Conservation (phyloP, 2,113 vertebrate genomes). For the Bucco capensis region DNA sequence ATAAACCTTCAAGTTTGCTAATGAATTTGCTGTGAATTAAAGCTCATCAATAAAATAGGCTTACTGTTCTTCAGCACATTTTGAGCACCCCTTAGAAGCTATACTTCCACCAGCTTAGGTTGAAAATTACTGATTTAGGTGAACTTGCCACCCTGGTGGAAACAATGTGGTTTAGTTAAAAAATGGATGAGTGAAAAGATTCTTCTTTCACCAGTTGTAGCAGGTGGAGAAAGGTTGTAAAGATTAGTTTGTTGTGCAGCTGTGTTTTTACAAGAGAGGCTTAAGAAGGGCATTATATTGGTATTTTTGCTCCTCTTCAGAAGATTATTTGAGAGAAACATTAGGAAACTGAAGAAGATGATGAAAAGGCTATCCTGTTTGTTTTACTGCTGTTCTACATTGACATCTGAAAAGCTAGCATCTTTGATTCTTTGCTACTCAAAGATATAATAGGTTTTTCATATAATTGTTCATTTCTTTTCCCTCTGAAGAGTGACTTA, state of each 20-base stretch:
- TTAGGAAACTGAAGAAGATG: not conserved
- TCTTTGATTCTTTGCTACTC: not conserved
- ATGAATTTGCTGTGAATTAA: not conserved
- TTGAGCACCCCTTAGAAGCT: not conserved
- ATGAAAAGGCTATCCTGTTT: not conserved
- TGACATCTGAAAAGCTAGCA: not conserved
- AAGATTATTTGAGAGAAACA: not conserved
- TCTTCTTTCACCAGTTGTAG: not conserved
- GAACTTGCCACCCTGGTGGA: not conserved
- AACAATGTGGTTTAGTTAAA: not conserved
- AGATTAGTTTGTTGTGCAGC: not conserved
- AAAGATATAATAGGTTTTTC: not conserved
- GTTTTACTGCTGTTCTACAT: not conserved
- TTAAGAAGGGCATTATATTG: not conserved
- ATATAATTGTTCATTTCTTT: not conserved
- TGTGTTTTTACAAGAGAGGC: conserved; percentile 1
- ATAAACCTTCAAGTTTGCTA: not conserved
- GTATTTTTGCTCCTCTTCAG: not conserved
- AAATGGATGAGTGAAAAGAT: not conserved
- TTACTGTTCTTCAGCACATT: not conserved
- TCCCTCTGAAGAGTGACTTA: not conserved
- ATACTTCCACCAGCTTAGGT: not conserved
- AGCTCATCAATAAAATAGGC: not conserved
- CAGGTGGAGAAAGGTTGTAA: not conserved
- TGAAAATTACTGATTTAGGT: not conserved